Base-by-base conservation (phyloP, 2,113 vertebrate genomes). In the Dendrocopos noguchii region DNA sequence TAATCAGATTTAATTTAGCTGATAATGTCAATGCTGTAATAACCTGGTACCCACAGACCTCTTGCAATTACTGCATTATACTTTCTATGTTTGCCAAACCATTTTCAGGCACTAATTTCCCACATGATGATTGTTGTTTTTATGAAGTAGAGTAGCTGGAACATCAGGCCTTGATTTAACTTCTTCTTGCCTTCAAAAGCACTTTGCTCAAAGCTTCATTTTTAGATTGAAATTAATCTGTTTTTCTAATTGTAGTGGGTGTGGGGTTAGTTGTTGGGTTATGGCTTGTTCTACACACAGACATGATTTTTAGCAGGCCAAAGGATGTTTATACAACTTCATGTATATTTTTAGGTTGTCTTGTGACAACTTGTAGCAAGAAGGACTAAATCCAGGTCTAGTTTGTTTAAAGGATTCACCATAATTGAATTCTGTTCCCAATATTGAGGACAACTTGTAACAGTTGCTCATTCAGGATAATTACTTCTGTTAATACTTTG, bases 51-150 rank as follows among this genome's bases (percentile, higher is more conserved):
- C 57, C 67, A 82, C 68, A 90, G 82, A 87, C 31, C 39, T 76
- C 33, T 33, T 56, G n/a, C 63, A 82, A 80, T 92, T 92, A 66
- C 77, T 71, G 39, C 57, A 71, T 87, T 83, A 74, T 39, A 71
- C 9, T 87, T 66, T 59, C 68, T 56, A 15, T 71, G 66, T 86
- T 81, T 61, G 55, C 71, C 46, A 92, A 77, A 33, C 56, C 84
- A 83, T 90, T 94, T 88, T 83, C 70, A 87, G 55, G n/a, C 73
- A 68, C 84, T 84, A 79, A 94, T 91, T 87, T 84, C 88, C 56
- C 65, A 95, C 88, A 94, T 91, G 25, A 91, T 92, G 80, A 95
- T 93, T 80, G 80, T 34, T 91, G 46, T 9, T 65, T 94, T 93
- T 94, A 81, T 52, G 73, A 88, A 63, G 75, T 70, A 39, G 59